Base-by-base conservation (phyloP, 2,888 invertebrate species). In the Athalia cordata region DNA sequence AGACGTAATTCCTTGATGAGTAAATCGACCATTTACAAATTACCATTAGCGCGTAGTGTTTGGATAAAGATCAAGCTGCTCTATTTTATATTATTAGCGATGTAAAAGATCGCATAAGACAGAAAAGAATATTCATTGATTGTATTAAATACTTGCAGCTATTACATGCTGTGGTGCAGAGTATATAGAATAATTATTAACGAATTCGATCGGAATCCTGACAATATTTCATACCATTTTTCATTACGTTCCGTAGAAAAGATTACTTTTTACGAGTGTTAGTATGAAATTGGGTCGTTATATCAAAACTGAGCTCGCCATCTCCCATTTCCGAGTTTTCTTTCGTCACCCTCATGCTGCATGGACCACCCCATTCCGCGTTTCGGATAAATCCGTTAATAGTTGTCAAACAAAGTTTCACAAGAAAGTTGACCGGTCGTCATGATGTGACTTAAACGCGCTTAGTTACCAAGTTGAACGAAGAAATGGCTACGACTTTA, bases 281-380 rank as follows among this genome's bases (percentile, higher is more conserved):
- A 50, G 64, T 62, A 64, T 75, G 75, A 75, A 75, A 75, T 75
- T 75, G 61, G 75, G 61, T 75, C 62, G 64, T 62, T 75, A 29
- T 29, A 62, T 45, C 47, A 72, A 72, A 72, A 72, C 72, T 72
- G 72, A 72, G 72, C 72, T 72, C 52, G 72, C 72, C 13, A 13
- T 13, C 72, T 57, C 5, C 57, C 59, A 57, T 52, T 59, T 59
- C 45, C 45, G 47, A 57, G 57, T 72, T 72, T 72, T 47, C 13
- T 57, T 43, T 43, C n/a, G 5, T 43, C 45, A 2, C 3, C 13
- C 49, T n/a, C 47, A 9, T 45, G 47, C 47, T n/a, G 8, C 9
- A n/a, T 45, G 43, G 45, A 45, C 62, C 62, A 15, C 49, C 9
- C 67, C 67, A 13, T 8, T 5, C 50, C 47, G n/a, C 50, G 50